Conservation (phyloP, 2,113 vertebrate species). For the Hippocampus mohnikei region DNA sequence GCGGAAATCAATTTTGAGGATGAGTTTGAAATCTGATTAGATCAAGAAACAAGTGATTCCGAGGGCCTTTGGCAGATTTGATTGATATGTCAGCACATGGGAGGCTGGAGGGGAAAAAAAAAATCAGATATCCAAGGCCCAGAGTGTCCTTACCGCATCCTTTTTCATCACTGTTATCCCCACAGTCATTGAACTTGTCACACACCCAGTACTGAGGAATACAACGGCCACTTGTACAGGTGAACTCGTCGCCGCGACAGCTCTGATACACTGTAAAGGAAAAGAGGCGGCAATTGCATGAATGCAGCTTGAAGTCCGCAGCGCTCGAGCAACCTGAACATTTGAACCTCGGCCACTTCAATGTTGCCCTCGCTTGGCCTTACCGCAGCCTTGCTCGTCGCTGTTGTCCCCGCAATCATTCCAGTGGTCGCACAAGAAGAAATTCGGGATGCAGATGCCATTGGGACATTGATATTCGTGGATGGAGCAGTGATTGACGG, state of each 20-base stretch:
- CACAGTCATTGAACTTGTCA: constrained; percentile 71
- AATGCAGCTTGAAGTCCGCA: background rate
- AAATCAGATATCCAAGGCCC: background rate
- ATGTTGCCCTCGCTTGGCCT: constrained; percentile 7
- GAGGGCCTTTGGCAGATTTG: too few species aligned
- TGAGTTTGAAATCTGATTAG: too few species aligned
- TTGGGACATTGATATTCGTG: constrained; percentile 68
- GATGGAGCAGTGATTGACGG: constrained; percentile 48
- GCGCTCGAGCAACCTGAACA: background rate
- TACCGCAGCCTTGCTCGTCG: constrained; percentile 70
- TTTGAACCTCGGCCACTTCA: background rate
- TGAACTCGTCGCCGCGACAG: constrained; percentile 65
- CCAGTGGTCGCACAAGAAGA: constrained; percentile 71
- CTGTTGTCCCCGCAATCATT: constrained; percentile 72
- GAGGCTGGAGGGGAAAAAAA: too few species aligned
- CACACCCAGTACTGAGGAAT: constrained; percentile 73
- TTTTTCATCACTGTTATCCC: constrained; percentile 70
- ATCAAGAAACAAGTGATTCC: too few species aligned
- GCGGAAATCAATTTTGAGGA: background rate
- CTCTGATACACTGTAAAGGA: constrained; percentile 55
- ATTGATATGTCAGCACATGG: background rate
- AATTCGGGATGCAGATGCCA: constrained; percentile 59
- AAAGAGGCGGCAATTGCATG: background rate
- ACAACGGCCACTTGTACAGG: constrained; percentile 67
- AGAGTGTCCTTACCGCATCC: constrained; percentile 67